Percentiles rank a stretch among this genome's conserved stretches.
Conservation (phyloP, 2,888 invertebrate species). For the Amblyjoppa proteus region DNA sequence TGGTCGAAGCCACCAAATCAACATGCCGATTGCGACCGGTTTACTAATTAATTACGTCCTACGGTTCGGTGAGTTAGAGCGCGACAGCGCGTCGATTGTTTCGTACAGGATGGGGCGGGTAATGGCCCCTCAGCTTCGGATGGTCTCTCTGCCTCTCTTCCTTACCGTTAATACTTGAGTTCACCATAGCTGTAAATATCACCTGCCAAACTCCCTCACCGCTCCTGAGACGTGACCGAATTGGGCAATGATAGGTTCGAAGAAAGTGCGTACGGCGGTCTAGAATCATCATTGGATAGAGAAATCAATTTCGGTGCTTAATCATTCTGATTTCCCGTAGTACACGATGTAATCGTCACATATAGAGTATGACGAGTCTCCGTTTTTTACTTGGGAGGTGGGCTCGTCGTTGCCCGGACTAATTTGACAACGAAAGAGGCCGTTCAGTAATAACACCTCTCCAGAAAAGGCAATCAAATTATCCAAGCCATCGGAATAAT, state of each 20-base stretch:
- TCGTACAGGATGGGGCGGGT: slow-evolving; percentile 5
- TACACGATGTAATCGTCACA: no score
- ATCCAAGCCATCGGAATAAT: no score
- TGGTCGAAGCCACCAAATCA: slow-evolving; percentile 62
- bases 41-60: slow-evolving; percentile 69
- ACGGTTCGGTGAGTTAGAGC: slow-evolving; percentile 38
- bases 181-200: slow-evolving; percentile 49
- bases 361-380: no score
- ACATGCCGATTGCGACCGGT: slow-evolving; percentile 67
- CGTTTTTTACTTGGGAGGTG: no score
- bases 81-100: slow-evolving; percentile 58
- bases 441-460: no score
- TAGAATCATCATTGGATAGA: neutral
- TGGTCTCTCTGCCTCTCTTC: slow-evolving; percentile 23
- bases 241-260: slow-evolving; percentile 8
- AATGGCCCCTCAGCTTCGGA: neutral
- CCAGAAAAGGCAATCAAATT: no score
- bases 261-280: neutral
- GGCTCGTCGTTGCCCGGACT: no score
- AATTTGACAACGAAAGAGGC: no score
- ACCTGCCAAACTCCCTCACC: slow-evolving; percentile 46
- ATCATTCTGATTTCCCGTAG: neutral
- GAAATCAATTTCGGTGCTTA: neutral
- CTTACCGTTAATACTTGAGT: slow-evolving; percentile 17
- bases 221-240: slow-evolving; percentile 24